These are phyloP conservation scores for Porites evermanni DNA, from an alignment of 92 coral and sea anemone species.

Conservation along the genomic window DNA sequence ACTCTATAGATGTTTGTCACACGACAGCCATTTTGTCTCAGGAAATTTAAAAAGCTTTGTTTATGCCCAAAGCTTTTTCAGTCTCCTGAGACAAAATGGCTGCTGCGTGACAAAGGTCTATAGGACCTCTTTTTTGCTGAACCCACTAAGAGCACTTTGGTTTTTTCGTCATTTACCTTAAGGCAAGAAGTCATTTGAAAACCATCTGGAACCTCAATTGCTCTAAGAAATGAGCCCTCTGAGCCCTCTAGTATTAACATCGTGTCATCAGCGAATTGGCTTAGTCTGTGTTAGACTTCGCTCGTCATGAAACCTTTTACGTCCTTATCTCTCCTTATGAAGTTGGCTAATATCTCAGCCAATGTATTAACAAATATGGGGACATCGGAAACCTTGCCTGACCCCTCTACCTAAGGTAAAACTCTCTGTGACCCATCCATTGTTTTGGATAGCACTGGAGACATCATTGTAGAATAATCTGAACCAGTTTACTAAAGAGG, in stretches of 20 bases:
- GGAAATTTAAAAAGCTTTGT: neutral
- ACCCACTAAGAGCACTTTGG: slow-evolving; percentile 18
- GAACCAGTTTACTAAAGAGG: too few species aligned
- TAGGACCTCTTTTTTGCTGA: neutral
- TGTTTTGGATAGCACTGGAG: neutral
- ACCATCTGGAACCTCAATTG: neutral
- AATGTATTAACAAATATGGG: neutral
- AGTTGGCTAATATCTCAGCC: neutral
- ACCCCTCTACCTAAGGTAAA: neutral
- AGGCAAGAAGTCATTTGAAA: slow-evolving; percentile 13
- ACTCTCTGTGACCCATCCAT: neutral
- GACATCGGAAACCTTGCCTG: neutral
- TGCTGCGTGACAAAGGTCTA: too few species aligned
- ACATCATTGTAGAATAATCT: neutral
- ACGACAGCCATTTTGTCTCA: too few species aligned
- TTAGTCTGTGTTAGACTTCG: neutral
- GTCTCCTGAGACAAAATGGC: neutral
- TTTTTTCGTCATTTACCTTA: slow-evolving; percentile 14
- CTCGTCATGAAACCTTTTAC: neutral
- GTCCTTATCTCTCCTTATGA: neutral
- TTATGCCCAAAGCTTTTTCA: neutral
- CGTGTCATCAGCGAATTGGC: too few species aligned
- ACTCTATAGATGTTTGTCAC: neutral
- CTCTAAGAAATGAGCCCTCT: neutral
- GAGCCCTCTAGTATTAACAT: neutral